Evolutionary conservation across 1,140 invertebrate species (phyloP).

Genomic region (Diuraphis noxia): DNA sequence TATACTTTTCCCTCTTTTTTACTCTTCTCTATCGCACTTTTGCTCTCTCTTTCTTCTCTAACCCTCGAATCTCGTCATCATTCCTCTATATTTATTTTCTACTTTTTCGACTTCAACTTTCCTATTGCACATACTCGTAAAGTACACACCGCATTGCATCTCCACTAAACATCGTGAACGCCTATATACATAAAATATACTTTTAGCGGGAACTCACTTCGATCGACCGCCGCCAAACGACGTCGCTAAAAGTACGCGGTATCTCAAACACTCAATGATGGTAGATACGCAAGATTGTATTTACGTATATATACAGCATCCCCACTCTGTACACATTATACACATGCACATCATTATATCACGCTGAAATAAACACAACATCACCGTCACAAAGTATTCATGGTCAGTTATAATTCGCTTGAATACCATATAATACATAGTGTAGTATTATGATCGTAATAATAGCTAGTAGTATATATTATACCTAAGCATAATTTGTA

Average conservation of each 20-base stretch:
- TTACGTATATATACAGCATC: not conserved
- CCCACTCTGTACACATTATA: not conserved
- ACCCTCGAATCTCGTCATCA: not conserved
- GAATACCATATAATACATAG: not conserved
- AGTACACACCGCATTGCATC: not conserved
- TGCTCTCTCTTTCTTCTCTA: not conserved
- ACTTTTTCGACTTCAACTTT: not conserved
- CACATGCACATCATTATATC: not conserved
- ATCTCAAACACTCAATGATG: not conserved
- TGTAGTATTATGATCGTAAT: not conserved
- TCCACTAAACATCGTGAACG: not conserved
- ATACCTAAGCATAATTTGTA: not conserved
- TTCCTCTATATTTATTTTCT: not conserved
- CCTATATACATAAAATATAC: not conserved
- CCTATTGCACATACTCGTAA: not conserved
- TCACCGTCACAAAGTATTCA: not conserved
- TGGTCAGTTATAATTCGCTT: not conserved
- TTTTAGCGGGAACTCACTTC: not conserved
- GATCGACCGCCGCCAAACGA: not conserved
- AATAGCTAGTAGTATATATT: not conserved
- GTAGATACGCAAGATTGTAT: not conserved
- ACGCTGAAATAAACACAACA: not conserved
- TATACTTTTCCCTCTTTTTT: constrained; percentile 7
- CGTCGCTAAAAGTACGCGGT: not conserved
- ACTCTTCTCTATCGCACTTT: not conserved